phyloP scores from a whole-genome alignment of 1,140 invertebrate genomes.

The Phymorhynchus buccinoides region DNA sequence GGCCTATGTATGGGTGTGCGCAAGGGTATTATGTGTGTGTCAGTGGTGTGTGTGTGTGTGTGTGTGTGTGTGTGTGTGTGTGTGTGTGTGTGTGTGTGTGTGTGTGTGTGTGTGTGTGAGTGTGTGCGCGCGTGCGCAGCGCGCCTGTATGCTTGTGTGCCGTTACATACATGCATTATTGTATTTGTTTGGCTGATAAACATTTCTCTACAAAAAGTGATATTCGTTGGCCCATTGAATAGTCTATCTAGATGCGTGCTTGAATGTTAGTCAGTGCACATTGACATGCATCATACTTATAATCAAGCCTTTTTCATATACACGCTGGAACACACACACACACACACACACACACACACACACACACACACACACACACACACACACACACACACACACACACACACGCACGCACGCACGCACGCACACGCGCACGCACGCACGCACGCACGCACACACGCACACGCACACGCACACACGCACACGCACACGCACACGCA shows the following conservation, averaged over 20 bases:
- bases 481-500: not conserved
- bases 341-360: slow-evolving; percentile 10
- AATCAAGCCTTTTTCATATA: too few relatives aligned
- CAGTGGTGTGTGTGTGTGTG: not conserved
- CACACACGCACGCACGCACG: not conserved
- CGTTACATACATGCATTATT: too few relatives aligned
- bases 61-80: not conserved
- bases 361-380: not conserved
- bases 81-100: not conserved
- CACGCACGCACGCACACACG: not conserved
- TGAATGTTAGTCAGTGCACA: too few relatives aligned
- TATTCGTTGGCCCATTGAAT: too few relatives aligned
- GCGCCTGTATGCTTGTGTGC: too few relatives aligned
- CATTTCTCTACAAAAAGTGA: too few relatives aligned
- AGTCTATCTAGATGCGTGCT: too few relatives aligned
- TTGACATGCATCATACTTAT: too few relatives aligned
- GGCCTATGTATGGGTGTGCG: not conserved
- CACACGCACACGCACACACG: not conserved
- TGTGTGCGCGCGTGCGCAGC: too few relatives aligned
- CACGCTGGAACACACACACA: not conserved
- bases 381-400: not conserved
- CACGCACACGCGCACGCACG: not conserved
- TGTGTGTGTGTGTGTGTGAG: too few relatives aligned
- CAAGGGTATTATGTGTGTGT: too few relatives aligned
- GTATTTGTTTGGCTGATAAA: too few relatives aligned